These are phyloP conservation scores for Abscondita cerata DNA, from an alignment of 2,888 invertebrate species.

Conservation along the genomic window DNA sequence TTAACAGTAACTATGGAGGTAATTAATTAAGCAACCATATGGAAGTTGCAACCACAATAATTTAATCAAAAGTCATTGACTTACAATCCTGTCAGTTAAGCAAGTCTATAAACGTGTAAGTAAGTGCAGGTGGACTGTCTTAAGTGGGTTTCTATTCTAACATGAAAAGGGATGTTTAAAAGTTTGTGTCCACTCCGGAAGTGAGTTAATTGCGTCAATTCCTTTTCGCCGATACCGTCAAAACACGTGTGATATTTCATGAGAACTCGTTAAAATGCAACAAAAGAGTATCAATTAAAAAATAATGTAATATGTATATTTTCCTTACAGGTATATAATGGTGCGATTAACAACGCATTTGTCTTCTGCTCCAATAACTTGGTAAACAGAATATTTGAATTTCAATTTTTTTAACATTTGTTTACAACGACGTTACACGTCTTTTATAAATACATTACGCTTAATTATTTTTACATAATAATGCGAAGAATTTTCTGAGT, in stretches of 20 bases:
- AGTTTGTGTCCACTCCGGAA: constrained; percentile 54
- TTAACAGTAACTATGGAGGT: neutral
- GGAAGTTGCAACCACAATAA: constrained; percentile 4
- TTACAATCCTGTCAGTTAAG: constrained; percentile 22
- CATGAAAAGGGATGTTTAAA: constrained; percentile 46
- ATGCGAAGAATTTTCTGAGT: too few relatives aligned
- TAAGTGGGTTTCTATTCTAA: constrained; percentile 40
- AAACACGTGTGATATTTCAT: constrained; percentile 47
- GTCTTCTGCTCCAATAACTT: constrained; percentile 24
- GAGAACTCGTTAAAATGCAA: constrained; percentile 35
- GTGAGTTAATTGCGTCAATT: constrained; percentile 55
- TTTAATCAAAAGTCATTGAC: constrained; percentile 20
- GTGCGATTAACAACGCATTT: constrained; percentile 34
- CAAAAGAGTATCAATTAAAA: constrained; percentile 30
- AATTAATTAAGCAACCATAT: constrained; percentile 4
- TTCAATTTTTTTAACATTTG: constrained; percentile 13
- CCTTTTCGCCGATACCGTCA: constrained; percentile 44
- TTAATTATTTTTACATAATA: too few relatives aligned
- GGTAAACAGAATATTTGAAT: constrained; percentile 25
- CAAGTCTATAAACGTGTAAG: constrained; percentile 18
- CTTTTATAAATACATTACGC: too few relatives aligned
- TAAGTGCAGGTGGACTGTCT: constrained; percentile 38
- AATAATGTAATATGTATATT: constrained; percentile 32
- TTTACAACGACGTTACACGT: constrained; percentile 17
- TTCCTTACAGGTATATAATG: constrained; percentile 25